Conservation (phyloP, 2,888 invertebrate genomes). For the Fragum fragum region DNA sequence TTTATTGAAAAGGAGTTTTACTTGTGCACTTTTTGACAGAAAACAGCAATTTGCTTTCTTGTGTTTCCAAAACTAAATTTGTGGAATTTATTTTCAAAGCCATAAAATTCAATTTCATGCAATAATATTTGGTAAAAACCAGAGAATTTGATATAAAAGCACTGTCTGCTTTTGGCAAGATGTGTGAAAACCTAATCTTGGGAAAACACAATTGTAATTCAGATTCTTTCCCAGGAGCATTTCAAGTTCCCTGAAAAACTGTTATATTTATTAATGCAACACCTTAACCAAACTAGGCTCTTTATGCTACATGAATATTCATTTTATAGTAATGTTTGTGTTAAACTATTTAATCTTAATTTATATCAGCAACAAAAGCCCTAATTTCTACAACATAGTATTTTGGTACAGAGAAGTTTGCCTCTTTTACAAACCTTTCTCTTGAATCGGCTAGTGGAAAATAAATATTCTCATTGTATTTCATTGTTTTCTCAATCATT, state of each 20-base stretch:
- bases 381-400: no score
- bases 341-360: not conserved
- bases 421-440: no score
- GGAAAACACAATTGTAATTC: slow-evolving; percentile 25
- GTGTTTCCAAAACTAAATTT: slow-evolving; percentile 1
- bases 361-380: no score
- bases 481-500: no score
- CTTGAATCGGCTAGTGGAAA: no score
- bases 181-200: slow-evolving; percentile 27
- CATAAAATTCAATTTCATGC: not conserved
- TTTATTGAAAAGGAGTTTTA: no score
- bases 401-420: no score
- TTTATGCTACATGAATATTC: slow-evolving; percentile 21
- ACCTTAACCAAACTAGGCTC: not conserved
- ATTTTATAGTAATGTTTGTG: not conserved
- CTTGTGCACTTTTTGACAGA: no score
- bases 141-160: not conserved
- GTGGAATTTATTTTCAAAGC: not conserved
- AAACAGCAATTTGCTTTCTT: not conserved
- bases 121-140: not conserved
- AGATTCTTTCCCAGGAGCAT: not conserved
- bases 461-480: no score
- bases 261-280: slow-evolving; percentile 27
- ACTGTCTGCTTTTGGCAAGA: slow-evolving; percentile 19
- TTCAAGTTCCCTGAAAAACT: slow-evolving; percentile 19